Percentiles rank a stretch among this genome's conserved stretches.
Evolutionary conservation across 2,797 vertebrate species (phyloP).

Genomic region (Iguana delicatissima): DNA sequence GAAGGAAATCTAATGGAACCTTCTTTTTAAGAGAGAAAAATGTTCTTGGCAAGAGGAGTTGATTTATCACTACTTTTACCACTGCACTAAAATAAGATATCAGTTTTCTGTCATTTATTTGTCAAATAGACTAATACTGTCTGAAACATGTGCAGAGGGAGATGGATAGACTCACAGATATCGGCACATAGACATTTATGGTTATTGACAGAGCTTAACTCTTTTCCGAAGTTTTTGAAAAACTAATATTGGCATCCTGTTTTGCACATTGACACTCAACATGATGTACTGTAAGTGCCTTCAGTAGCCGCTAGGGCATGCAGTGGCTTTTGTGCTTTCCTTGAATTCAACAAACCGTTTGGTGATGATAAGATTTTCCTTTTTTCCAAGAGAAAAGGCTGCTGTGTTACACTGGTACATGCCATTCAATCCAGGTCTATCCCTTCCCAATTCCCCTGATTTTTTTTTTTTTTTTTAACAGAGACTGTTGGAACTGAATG

Average conservation of each 20-base stretch:
- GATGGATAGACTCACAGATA: constrained; percentile 74
- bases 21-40: constrained; percentile 6
- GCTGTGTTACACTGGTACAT: background rate
- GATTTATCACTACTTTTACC: constrained; percentile 45
- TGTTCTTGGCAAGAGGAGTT: constrained; percentile 14
- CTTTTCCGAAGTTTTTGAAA: constrained; percentile 76
- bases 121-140: constrained; percentile 69
- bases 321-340: constrained; percentile 64
- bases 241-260: constrained; percentile 82
- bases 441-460: background rate
- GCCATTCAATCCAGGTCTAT: background rate
- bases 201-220: constrained; percentile 86
- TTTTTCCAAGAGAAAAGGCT: background rate
- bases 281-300: constrained; percentile 68
- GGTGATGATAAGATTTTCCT: background rate
- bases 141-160: constrained; percentile 58
- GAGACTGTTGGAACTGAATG: background rate
- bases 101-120: constrained; percentile 64
- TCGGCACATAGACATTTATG: constrained; percentile 83
- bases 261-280: constrained; percentile 80
- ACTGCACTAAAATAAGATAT: constrained; percentile 25
- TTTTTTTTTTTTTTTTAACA: too few species aligned
- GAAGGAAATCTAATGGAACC: background rate
- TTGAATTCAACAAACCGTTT: constrained; percentile 1
- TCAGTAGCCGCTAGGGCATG: constrained; percentile 68